Evolutionary conservation across 37 sponge, comb jelly and placozoan genomes (phyloP).

Genomic region (Oscarella lobularis): DNA sequence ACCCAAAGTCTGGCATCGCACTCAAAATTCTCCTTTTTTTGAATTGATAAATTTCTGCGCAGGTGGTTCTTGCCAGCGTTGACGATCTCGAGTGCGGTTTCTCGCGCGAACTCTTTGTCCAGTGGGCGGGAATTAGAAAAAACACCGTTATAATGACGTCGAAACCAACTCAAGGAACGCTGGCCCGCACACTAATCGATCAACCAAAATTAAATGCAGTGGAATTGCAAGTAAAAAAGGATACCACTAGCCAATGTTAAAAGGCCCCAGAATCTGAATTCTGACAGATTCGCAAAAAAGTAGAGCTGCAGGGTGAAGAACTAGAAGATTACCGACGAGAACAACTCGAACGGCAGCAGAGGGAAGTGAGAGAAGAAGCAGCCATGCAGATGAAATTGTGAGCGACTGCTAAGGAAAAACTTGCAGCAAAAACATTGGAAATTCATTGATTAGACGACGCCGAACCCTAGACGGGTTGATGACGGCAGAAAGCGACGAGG

Average conservation of each 20-base stretch:
- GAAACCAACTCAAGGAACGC: constrained; percentile 47
- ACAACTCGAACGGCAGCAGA: constrained; percentile 30
- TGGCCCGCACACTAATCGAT: constrained; percentile 58
- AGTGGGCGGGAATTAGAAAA: constrained; percentile 58
- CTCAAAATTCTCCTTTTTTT: too few species aligned
- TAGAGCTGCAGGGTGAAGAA: constrained; percentile 79
- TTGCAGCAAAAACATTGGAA: not conserved
- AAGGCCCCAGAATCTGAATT: not conserved
- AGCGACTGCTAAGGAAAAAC: not conserved
- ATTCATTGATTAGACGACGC: not conserved
- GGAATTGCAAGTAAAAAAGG: constrained; percentile 30
- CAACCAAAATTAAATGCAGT: constrained; percentile 30
- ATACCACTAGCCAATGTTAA: too few species aligned
- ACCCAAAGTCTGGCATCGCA: constrained; percentile 1
- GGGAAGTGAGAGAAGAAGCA: constrained; percentile 22
- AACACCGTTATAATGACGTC: constrained; percentile 76
- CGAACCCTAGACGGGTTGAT: not conserved
- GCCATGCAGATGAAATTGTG: constrained; percentile 7
- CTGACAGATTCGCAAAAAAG: constrained; percentile 47
- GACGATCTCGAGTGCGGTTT: constrained; percentile 86
- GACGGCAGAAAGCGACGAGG: constrained; percentile 18
- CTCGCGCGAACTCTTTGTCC: constrained; percentile 79
- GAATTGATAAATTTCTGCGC: not conserved
- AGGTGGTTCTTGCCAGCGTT: constrained; percentile 84
- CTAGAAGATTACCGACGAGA: constrained; percentile 50